A percentile compares a stretch with the other conserved stretches of the same genome.
Evolutionary conservation across 2,113 vertebrate genomes (phyloP).

Genomic region (Alethe castanea): DNA sequence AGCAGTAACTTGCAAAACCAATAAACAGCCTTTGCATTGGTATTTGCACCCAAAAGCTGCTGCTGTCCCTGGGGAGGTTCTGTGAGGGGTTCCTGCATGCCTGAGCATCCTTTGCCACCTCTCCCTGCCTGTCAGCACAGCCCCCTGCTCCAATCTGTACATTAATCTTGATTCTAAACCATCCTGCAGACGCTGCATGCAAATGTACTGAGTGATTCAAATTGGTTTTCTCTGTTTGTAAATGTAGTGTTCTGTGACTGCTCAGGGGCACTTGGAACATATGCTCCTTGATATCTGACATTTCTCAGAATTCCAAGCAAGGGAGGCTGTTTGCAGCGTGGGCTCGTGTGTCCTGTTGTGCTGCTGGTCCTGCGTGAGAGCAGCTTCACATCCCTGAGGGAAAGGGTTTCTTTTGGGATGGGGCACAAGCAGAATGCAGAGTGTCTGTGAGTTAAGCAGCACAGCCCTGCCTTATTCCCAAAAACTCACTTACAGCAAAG

Average conservation of each 20-base stretch:
- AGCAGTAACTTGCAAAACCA: background rate
- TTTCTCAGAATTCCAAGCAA: background rate
- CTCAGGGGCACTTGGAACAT: slow-evolving; percentile 24
- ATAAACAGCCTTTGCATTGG: background rate
- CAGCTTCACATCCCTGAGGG: background rate
- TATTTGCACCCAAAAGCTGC: background rate
- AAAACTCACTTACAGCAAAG: background rate
- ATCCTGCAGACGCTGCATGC: background rate
- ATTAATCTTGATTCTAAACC: slow-evolving; percentile 59
- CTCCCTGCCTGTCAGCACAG: background rate
- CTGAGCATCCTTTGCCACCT: background rate
- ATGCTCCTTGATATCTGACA: background rate
- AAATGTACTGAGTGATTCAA: slow-evolving; percentile 32
- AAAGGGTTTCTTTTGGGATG: background rate
- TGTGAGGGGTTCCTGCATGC: background rate
- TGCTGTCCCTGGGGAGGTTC: background rate
- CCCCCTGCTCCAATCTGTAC: background rate
- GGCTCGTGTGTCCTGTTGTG: background rate
- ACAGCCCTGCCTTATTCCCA: background rate
- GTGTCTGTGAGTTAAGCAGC: background rate
- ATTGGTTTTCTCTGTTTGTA: slow-evolving; percentile 46
- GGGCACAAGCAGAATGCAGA: background rate
- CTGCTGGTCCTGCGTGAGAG: background rate
- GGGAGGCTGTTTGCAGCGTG: background rate
- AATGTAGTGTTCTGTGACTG: slow-evolving; percentile 39